Evolutionary conservation across 1,140 invertebrate genomes (phyloP).

Genomic region (Pachyrhynchus sulphureomaculatus): DNA sequence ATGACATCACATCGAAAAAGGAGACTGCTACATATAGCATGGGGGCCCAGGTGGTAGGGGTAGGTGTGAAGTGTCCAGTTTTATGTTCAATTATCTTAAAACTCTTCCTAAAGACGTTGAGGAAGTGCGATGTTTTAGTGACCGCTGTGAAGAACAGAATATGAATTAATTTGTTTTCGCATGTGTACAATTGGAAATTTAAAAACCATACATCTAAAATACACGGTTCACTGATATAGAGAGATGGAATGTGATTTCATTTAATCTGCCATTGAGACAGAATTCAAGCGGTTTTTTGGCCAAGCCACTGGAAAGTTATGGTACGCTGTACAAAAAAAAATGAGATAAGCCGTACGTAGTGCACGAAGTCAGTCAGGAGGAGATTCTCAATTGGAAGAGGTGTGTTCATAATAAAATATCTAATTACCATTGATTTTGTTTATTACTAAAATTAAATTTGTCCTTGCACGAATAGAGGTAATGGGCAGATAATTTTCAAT

Average conservation of each 20-base stretch:
- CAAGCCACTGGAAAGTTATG: constrained; percentile 12
- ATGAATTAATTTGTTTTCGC: not conserved
- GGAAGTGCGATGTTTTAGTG: constrained; percentile 2
- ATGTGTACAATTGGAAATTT: constrained; percentile 3
- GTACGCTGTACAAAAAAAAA: constrained; percentile 20
- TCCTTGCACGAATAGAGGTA: too few species aligned
- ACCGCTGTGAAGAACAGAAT: constrained; percentile 21
- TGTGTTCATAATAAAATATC: too few species aligned
- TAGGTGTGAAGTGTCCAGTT: constrained; percentile 18
- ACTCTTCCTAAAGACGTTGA: not conserved
- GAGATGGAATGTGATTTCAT: constrained; percentile 9
- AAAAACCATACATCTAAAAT: constrained; percentile 14
- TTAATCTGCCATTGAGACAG: too few species aligned
- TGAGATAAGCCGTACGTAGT: constrained; percentile 6
- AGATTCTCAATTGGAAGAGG: too few species aligned
- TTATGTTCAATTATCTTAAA: constrained; percentile 10
- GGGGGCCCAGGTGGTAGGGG: constrained; percentile 15
- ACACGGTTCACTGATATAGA: constrained; percentile 9
- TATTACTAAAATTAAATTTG: too few species aligned
- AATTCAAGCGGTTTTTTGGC: constrained; percentile 9
- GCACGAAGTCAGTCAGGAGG: not conserved
- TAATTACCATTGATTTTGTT: too few species aligned
- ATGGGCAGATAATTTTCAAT: too few species aligned
- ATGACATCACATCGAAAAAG: constrained; percentile 6
- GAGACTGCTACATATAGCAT: constrained; percentile 19